Evolutionary conservation across 2,113 vertebrate species (phyloP).

Genomic region (Tamias sibiricus): DNA sequence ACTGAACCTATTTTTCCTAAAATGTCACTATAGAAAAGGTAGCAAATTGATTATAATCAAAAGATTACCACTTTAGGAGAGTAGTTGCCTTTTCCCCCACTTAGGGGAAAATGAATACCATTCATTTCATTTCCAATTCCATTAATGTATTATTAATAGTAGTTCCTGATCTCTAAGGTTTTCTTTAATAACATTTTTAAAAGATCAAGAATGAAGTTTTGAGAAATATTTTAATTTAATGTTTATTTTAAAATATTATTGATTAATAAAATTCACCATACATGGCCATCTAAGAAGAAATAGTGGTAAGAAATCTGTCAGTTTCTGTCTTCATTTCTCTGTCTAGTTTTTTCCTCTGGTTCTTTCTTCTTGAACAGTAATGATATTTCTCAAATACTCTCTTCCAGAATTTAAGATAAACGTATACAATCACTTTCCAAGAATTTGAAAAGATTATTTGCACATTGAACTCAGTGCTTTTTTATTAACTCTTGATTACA

Average conservation of each 20-base stretch:
- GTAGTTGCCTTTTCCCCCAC: neutral
- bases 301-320: neutral
- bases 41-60: neutral
- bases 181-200: slow-evolving; percentile 10
- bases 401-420: neutral
- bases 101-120: neutral
- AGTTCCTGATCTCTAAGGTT: neutral
- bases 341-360: neutral
- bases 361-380: neutral
- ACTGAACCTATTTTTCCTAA: neutral
- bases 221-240: slow-evolving; percentile 11
- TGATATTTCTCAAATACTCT: neutral
- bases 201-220: neutral
- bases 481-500: neutral
- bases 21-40: neutral
- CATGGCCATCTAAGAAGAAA: neutral
- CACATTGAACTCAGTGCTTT: neutral
- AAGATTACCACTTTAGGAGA: neutral
- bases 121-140: neutral
- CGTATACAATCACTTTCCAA: neutral
- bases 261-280: neutral
- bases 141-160: slow-evolving; percentile 9
- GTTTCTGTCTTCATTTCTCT: neutral
- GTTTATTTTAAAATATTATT: neutral
- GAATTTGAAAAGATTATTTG: neutral